These are phyloP conservation scores for Macrostomum cliftonense DNA, from an alignment of 2,888 invertebrate species.

Conservation along the genomic window DNA sequence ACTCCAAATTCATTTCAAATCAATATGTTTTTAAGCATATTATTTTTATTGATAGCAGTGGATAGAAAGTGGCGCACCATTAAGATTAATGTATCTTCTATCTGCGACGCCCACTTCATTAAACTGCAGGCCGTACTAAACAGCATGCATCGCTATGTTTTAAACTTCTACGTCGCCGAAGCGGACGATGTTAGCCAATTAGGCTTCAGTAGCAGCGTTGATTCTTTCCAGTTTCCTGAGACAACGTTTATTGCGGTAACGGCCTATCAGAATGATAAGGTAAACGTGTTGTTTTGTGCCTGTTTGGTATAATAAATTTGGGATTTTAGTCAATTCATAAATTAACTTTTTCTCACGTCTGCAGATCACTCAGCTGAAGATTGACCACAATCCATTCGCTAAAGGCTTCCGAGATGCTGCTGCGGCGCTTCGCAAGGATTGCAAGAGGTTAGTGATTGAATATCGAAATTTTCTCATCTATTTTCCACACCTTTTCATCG, in stretches of 20 bases:
- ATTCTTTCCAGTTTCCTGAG: constrained; percentile 35
- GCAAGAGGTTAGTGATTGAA: too few species aligned
- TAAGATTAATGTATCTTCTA: too few species aligned
- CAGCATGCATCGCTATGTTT: constrained; percentile 39
- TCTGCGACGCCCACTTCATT: too few species aligned
- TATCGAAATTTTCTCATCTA: too few species aligned
- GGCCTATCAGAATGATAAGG: constrained; percentile 38
- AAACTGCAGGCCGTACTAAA: constrained; percentile 34
- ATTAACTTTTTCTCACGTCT: neutral
- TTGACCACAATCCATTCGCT: constrained; percentile 12
- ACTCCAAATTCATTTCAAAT: too few species aligned
- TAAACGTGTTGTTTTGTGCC: constrained; percentile 8
- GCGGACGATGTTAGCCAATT: constrained; percentile 46
- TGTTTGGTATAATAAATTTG: too few species aligned
- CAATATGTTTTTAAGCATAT: too few species aligned
- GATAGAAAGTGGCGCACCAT: too few species aligned
- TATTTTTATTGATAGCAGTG: too few species aligned
- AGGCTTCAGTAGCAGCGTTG: constrained; percentile 25
- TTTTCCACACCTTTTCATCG: too few species aligned
- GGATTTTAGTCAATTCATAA: too few species aligned
- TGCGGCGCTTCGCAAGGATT: too few species aligned
- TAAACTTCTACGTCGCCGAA: constrained; percentile 34
- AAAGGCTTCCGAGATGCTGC: constrained; percentile 10
- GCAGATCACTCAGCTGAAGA: constrained; percentile 12
- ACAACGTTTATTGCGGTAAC: constrained; percentile 37